Base-by-base conservation (phyloP, 2,888 invertebrate genomes). In the Coenonympha glycerion region DNA sequence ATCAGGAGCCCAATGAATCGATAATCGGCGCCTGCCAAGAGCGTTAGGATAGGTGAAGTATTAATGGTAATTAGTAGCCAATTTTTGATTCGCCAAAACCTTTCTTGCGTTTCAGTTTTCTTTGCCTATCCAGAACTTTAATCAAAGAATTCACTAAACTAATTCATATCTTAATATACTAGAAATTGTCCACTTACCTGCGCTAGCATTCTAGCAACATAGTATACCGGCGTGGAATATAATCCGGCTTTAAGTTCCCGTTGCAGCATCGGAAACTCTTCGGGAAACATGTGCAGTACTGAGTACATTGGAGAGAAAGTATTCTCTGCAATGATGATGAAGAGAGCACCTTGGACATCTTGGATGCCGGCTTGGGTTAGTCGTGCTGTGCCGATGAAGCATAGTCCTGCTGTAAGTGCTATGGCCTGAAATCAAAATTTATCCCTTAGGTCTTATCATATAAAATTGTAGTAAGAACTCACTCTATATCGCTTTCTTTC, bases 281-380 rank as follows among this genome's bases (percentile, higher is more conserved):
- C 91, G 0, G 96, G 96, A 68, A 96, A 95, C 64, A 94, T 90
- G 60, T 94, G 91, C 31, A 98, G 86, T 1, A 95, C 94, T 0
- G 95, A 93, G 75, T 97, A 97, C 93, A 97, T 94, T 0, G 96
- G 95, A 47, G 92, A 91, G 79, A 97, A 97, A 0, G 96, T 95
- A 69, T 96, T 95, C 86, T 97, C 96, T 0, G 95, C 92, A 34
- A 96, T 94, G 76, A 96, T 90, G 60, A 96, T 92, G 76, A 96
- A 97, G 4, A 97, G 80, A 0, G 93, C 93, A 3, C 97, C 97
- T 72, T 96, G 95, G 1, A 96, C 91, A 18, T 95, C 93, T 69
- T 95, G 95, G 16, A 98, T 91, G 0, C 95, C 97, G 40, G 90
- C 85, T 76, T 96, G 97, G 37, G 93, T 92, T 0, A 90, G 80